These are phyloP conservation scores for Eristalinus sepulchralis DNA, from an alignment of 2,888 invertebrate genomes.

Conservation along the genomic window DNA sequence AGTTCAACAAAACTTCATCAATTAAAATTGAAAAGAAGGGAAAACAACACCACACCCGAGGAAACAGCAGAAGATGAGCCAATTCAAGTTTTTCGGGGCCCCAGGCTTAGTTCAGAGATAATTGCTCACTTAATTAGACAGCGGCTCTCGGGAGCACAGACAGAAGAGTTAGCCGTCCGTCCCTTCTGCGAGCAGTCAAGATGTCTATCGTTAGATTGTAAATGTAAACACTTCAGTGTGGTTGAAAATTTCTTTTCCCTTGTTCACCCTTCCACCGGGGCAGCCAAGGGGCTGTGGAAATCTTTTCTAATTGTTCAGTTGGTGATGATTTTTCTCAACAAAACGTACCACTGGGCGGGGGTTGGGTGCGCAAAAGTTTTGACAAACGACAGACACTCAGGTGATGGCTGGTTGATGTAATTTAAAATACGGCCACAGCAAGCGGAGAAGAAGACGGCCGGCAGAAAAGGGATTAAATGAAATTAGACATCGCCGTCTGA, in stretches of 20 bases:
- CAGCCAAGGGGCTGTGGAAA: background rate
- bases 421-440: slow-evolving; percentile 7
- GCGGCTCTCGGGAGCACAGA: background rate
- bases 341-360: background rate
- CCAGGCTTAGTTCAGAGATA: slow-evolving; percentile 18
- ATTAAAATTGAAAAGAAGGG: slow-evolving; percentile 41
- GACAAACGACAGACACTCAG: slow-evolving; percentile 39
- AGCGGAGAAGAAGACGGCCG: background rate
- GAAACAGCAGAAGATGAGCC: background rate
- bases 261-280: background rate
- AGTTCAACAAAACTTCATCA: slow-evolving; percentile 29
- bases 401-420: slow-evolving; percentile 50
- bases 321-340: slow-evolving; percentile 38
- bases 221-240: slow-evolving; percentile 48
- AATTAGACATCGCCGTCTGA: background rate
- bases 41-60: background rate
- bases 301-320: slow-evolving; percentile 47
- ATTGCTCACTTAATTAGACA: slow-evolving; percentile 66
- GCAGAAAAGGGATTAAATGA: slow-evolving; percentile 10
- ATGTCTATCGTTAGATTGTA: slow-evolving; percentile 37
- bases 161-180: background rate
- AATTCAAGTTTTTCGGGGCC: slow-evolving; percentile 22
- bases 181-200: slow-evolving; percentile 22
- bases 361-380: background rate
- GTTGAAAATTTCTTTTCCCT: background rate